These are phyloP conservation scores for Aythya baeri DNA, from an alignment of 2,113 vertebrate genomes.

Conservation along the genomic window DNA sequence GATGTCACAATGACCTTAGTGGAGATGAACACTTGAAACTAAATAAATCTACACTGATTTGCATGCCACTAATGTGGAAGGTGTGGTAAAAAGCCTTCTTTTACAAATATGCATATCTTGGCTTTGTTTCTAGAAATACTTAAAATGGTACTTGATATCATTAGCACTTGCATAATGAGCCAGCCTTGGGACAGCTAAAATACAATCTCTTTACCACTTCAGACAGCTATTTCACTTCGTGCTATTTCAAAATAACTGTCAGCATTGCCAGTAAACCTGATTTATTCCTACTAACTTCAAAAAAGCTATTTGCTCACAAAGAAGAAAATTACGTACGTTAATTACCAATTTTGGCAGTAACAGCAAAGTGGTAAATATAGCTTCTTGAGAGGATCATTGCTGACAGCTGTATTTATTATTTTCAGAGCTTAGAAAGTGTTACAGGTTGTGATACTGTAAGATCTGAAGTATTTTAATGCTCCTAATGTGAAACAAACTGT, in stretches of 20 bases:
- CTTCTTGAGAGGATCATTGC: background rate
- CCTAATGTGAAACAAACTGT: background rate
- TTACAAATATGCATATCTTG: background rate
- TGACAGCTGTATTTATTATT: slow-evolving; percentile 14
- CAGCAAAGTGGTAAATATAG: background rate
- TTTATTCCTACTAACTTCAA: slow-evolving; percentile 43
- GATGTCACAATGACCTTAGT: background rate
- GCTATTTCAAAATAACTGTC: slow-evolving; percentile 29
- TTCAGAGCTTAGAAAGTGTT: background rate
- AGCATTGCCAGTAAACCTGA: slow-evolving; percentile 1
- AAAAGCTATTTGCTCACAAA: slow-evolving; percentile 25
- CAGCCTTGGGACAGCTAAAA: background rate
- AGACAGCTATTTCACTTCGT: slow-evolving; percentile 2
- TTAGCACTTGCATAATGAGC: background rate
- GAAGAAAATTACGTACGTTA: slow-evolving; percentile 20
- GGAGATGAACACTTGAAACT: background rate
- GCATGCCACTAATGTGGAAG: background rate
- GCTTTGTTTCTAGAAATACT: background rate
- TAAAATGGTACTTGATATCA: background rate
- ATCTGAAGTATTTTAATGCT: background rate
- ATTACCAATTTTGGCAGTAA: slow-evolving; percentile 24
- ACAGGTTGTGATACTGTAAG: background rate
- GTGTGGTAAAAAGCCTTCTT: background rate
- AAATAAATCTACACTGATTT: background rate
- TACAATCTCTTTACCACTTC: background rate